Percentiles rank a stretch among this genome's conserved stretches.
phyloP scores from a whole-genome alignment of 2,113 vertebrate genomes.

The Typhlomys cinereus region DNA sequence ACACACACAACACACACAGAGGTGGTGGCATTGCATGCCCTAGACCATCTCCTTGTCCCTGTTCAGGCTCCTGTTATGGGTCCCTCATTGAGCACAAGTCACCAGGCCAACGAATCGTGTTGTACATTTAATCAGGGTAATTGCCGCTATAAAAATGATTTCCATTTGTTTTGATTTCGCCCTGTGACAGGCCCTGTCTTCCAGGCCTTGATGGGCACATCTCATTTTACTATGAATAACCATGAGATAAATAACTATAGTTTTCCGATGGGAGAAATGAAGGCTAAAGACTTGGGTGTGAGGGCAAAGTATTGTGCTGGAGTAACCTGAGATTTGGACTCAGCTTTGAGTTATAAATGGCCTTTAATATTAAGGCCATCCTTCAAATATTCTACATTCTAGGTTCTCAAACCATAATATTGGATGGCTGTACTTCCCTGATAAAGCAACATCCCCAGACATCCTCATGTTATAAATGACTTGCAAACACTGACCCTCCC shows the following conservation, averaged over 20 bases:
- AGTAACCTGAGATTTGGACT: background rate
- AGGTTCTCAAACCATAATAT: background rate
- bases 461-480: background rate
- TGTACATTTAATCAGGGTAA: background rate
- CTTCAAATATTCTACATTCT: no score
- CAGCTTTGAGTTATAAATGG: background rate
- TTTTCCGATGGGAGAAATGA: conserved; percentile 7
- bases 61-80: background rate
- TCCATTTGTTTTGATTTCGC: background rate
- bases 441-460: background rate
- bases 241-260: background rate
- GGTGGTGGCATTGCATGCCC: background rate
- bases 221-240: background rate
- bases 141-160: background rate
- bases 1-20: no score
- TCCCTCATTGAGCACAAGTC: background rate
- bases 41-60: background rate
- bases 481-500: background rate
- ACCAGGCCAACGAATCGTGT: background rate
- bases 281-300: background rate
- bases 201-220: background rate
- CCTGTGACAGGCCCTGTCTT: background rate
- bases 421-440: background rate
- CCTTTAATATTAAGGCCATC: no score
- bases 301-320: background rate